Evolutionary conservation across 1,140 invertebrate genomes (phyloP).

Genomic region (Melitaea cinxia): DNA sequence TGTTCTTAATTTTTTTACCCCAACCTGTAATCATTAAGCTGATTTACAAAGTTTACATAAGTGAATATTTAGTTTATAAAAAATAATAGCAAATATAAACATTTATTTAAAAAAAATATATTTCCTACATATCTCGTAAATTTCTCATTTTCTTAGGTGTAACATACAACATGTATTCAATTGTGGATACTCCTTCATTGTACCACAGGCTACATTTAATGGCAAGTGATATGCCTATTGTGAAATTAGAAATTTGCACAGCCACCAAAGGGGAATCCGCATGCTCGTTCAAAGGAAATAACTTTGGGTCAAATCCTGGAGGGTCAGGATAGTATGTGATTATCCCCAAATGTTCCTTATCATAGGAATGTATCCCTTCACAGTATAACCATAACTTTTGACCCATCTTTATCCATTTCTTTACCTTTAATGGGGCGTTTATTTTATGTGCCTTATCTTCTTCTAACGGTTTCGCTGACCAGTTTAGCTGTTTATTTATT

Average conservation of each 20-base stretch:
- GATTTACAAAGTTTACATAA: neutral
- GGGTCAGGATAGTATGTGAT: slow-evolving; percentile 67
- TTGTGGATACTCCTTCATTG: slow-evolving; percentile 50
- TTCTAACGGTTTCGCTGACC: slow-evolving; percentile 53
- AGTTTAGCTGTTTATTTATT: slow-evolving; percentile 62
- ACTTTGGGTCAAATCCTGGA: slow-evolving; percentile 59
- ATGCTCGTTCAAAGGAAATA: slow-evolving; percentile 51
- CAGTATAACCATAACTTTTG: slow-evolving; percentile 64
- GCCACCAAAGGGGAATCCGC: slow-evolving; percentile 54
- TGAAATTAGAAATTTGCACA: slow-evolving; percentile 63
- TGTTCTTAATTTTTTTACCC: no score
- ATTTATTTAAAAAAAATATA: neutral
- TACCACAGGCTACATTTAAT: slow-evolving; percentile 68
- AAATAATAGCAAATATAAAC: slow-evolving; percentile 1
- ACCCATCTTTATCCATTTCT: slow-evolving; percentile 48
- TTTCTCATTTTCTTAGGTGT: slow-evolving; percentile 35
- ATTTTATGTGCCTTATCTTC: slow-evolving; percentile 34
- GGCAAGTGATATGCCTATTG: slow-evolving; percentile 59
- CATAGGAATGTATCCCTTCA: slow-evolving; percentile 56
- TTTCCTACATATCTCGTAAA: neutral
- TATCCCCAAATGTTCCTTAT: slow-evolving; percentile 64
- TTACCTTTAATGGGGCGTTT: slow-evolving; percentile 49
- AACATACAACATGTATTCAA: slow-evolving; percentile 63
- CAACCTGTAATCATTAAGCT: neutral
- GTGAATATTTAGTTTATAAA: neutral